Evolutionary conservation across 1,140 invertebrate species (phyloP).

Genomic region (Pseudomyrmex concolor): DNA sequence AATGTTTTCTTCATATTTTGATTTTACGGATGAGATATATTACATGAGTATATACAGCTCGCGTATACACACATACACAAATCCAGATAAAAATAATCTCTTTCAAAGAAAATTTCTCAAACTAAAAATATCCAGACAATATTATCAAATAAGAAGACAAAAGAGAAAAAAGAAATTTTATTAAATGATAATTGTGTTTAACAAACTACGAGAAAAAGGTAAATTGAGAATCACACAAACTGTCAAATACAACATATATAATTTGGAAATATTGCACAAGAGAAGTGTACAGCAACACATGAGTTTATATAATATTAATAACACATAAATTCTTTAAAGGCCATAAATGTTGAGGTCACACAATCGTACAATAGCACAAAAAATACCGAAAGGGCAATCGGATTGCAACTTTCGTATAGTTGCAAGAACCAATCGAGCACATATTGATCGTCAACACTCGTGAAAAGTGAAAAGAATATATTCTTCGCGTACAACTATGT

Average conservation of each 20-base stretch:
- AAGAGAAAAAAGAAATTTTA: no score
- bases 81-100: no score
- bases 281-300: not conserved
- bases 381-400: conserved; percentile 39
- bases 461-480: conserved; percentile 20
- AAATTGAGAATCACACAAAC: not conserved
- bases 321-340: conserved; percentile 30
- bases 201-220: not conserved
- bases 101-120: no score
- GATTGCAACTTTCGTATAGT: conserved; percentile 43
- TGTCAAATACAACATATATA: no score
- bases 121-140: no score
- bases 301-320: conserved; percentile 29
- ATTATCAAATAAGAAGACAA: no score
- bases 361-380: conserved; percentile 12
- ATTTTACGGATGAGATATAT: not conserved
- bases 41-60: no score
- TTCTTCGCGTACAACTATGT: not conserved
- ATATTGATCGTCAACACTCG: conserved; percentile 31
- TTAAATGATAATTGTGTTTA: no score
- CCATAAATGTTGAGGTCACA: conserved; percentile 12
- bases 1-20: not conserved
- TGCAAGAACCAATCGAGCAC: conserved; percentile 36
- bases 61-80: no score
- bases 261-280: not conserved